Evolutionary conservation across 2,797 vertebrate species (phyloP).

Genomic region (Valencia hispanica): DNA sequence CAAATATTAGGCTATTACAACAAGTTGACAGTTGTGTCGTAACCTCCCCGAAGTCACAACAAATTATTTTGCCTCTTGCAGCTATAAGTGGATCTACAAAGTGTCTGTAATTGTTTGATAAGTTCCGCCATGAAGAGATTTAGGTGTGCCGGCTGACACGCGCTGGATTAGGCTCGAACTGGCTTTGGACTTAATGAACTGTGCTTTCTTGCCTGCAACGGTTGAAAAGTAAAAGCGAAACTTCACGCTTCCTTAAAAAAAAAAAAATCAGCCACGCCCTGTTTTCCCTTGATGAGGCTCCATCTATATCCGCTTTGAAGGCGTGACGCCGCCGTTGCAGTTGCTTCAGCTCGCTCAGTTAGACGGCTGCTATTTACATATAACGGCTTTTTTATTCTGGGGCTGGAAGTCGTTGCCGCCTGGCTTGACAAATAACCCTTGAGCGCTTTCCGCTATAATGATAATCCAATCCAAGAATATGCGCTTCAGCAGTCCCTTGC

Average conservation of each 20-base stretch:
- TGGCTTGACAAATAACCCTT: slow-evolving; percentile 70
- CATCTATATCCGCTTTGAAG: slow-evolving; percentile 35
- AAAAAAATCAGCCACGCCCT: slow-evolving; percentile 50
- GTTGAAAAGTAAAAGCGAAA: slow-evolving; percentile 5
- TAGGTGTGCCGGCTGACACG: slow-evolving; percentile 73
- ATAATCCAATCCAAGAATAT: slow-evolving; percentile 55
- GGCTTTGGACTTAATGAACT: slow-evolving; percentile 65
- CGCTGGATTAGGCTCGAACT: slow-evolving; percentile 74
- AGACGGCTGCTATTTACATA: slow-evolving; percentile 47
- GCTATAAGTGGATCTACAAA: slow-evolving; percentile 75
- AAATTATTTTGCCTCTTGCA: slow-evolving; percentile 69
- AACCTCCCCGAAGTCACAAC: slow-evolving; percentile 70
- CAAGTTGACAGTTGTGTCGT: slow-evolving; percentile 70
- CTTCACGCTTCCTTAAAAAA: slow-evolving; percentile 30
- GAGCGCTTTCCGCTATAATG: slow-evolving; percentile 58
- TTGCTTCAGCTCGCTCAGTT: slow-evolving; percentile 56
- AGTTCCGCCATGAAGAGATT: slow-evolving; percentile 79
- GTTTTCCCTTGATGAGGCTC: slow-evolving; percentile 23
- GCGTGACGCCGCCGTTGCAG: slow-evolving; percentile 51
- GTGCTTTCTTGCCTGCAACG: slow-evolving; percentile 21
- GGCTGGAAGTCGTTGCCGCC: slow-evolving; percentile 49
- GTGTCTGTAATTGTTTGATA: slow-evolving; percentile 80
- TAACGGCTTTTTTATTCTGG: slow-evolving; percentile 52
- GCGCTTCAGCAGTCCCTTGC: slow-evolving; percentile 41
- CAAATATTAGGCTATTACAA: slow-evolving; percentile 75